phyloP scores from a whole-genome alignment of 2,888 invertebrate species.

The Platycheirus albimanus region DNA sequence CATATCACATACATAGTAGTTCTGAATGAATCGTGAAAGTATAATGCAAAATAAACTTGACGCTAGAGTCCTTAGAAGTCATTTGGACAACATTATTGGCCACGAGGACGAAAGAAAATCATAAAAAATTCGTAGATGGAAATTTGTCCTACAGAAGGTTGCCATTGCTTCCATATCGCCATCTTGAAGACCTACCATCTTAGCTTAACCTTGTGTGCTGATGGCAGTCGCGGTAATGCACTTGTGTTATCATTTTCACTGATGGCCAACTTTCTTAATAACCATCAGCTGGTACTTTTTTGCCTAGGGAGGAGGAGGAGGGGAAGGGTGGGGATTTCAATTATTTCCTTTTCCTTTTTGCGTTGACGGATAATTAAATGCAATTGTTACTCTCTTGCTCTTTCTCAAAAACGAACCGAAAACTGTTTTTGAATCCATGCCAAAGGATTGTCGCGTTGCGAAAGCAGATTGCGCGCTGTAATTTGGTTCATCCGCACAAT shows the following conservation, averaged over 20 bases:
- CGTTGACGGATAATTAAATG: conserved; percentile 53
- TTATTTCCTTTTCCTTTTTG: conserved; percentile 26
- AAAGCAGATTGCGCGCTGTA: conserved; percentile 38
- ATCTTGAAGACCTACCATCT: conserved; percentile 46
- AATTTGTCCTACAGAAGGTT: conserved; percentile 11
- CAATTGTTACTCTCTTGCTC: conserved; percentile 23
- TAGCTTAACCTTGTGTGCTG: conserved; percentile 26
- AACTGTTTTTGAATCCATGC: conserved; percentile 60
- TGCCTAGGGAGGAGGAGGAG: too few relatives aligned
- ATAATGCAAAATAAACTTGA: conserved; percentile 21
- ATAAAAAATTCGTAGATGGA: conserved; percentile 27
- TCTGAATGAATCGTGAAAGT: conserved; percentile 21
- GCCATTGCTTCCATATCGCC: too few relatives aligned
- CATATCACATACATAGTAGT: too few relatives aligned
- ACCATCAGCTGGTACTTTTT: conserved; percentile 43
- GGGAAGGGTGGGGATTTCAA: conserved; percentile 36
- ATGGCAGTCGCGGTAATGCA: conserved; percentile 52
- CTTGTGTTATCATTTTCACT: conserved; percentile 54
- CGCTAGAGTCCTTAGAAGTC: conserved; percentile 1
- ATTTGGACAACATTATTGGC: conserved; percentile 17
- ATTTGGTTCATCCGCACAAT: conserved; percentile 4
- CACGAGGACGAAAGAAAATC: conserved; percentile 21
- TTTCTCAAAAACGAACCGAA: conserved; percentile 35
- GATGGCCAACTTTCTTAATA: conserved; percentile 36
- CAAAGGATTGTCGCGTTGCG: conserved; percentile 54